phyloP scores from a whole-genome alignment of 2,888 invertebrate species.

The Phalangium opilio region DNA sequence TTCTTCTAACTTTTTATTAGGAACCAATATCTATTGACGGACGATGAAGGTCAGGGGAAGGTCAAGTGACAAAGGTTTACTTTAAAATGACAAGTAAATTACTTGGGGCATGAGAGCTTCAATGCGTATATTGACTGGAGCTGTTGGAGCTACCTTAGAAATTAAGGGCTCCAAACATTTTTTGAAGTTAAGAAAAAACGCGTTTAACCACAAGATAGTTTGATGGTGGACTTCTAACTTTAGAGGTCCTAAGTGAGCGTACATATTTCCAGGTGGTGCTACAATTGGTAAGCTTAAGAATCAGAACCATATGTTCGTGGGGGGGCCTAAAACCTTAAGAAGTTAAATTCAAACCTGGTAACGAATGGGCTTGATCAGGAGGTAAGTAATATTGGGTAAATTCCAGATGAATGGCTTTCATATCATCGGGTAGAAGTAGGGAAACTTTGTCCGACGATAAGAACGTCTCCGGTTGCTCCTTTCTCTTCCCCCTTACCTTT shows the following conservation, averaged over 20 bases:
- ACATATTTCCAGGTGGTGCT: constrained; percentile 90
- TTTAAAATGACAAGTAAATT: too few species aligned
- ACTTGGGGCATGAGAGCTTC: constrained; percentile 90
- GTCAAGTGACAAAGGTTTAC: too few species aligned
- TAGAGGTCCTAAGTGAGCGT: constrained; percentile 78
- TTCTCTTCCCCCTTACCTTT: too few species aligned
- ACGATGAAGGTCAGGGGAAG: too few species aligned
- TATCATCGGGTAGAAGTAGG: constrained; percentile 72
- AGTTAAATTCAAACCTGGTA: constrained; percentile 50
- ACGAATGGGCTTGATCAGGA: constrained; percentile 52
- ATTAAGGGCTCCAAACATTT: constrained; percentile 39
- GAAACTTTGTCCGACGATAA: constrained; percentile 42
- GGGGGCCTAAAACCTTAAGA: too few species aligned
- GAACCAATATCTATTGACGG: too few species aligned
- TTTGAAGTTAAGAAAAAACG: constrained; percentile 74
- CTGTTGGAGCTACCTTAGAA: constrained; percentile 29
- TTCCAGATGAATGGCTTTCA: constrained; percentile 85
- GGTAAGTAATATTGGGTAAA: constrained; percentile 85
- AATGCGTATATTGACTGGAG: constrained; percentile 58
- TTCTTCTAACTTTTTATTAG: too few species aligned
- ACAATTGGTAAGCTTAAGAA: constrained; percentile 32
- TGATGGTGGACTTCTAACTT: constrained; percentile 70
- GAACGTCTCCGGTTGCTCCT: constrained; percentile 16
- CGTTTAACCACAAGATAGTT: constrained; percentile 84
- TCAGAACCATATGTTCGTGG: too few species aligned